A percentile compares a stretch with the other conserved stretches of the same genome.
Conservation (phyloP, 1,140 invertebrate species). For the Vanessa atalanta region DNA sequence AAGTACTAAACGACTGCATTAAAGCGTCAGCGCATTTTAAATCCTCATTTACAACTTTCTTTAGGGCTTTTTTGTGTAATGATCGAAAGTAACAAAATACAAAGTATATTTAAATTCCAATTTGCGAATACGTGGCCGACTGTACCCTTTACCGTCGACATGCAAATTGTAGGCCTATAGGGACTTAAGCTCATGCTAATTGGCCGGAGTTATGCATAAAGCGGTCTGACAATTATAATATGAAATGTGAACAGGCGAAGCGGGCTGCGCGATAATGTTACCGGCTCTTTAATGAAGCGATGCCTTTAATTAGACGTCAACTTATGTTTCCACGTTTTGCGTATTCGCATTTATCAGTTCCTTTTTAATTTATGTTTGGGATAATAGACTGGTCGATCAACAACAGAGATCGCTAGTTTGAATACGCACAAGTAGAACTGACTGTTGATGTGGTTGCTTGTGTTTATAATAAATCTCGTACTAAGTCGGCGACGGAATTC, state of each 20-base stretch:
- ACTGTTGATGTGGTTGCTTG: too few species aligned
- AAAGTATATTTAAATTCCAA: not conserved
- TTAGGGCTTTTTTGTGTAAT: too few species aligned
- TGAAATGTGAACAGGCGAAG: slow-evolving; percentile 17
- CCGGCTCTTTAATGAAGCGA: slow-evolving; percentile 4
- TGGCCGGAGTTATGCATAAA: slow-evolving; percentile 21
- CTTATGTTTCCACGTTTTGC: not conserved
- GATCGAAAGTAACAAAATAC: too few species aligned
- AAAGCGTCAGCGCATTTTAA: too few species aligned
- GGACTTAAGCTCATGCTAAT: slow-evolving; percentile 27
- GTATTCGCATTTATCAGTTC: not conserved
- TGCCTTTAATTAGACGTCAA: slow-evolving; percentile 4
- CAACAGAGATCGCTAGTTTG: too few species aligned
- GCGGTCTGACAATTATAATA: slow-evolving; percentile 28
- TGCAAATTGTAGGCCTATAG: slow-evolving; percentile 24
- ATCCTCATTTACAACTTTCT: too few species aligned
- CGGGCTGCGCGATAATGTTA: not conserved
- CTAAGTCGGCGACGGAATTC: too few species aligned
- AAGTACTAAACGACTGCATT: too few species aligned
- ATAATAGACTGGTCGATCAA: too few species aligned
- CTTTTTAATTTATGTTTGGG: too few species aligned
- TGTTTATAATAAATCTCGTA: too few species aligned
- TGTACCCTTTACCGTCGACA: slow-evolving; percentile 15
- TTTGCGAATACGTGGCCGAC: slow-evolving; percentile 3
- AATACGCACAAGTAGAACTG: too few species aligned